Evolutionary conservation across 2,888 invertebrate genomes (phyloP).

Genomic region (Cataglyphis rosenhaueri): DNA sequence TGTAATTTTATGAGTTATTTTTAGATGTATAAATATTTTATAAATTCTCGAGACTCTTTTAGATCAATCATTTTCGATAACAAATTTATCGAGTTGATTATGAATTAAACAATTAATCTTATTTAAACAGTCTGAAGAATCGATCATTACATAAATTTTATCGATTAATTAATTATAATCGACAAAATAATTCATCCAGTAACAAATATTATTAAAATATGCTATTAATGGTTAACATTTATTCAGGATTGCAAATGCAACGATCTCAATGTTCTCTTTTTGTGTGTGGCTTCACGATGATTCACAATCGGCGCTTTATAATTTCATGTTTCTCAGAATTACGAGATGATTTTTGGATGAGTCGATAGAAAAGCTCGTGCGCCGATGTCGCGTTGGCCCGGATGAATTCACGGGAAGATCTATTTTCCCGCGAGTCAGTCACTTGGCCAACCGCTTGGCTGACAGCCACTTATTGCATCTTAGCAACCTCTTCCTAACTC

Average conservation of each 20-base stretch:
- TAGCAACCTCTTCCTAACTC: conserved; percentile 85
- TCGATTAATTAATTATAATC: not conserved
- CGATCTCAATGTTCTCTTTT: not conserved
- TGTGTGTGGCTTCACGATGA: not conserved
- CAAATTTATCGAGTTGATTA: not conserved
- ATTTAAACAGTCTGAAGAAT: not conserved
- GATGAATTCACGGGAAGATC: conserved; percentile 71
- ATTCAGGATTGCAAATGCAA: not conserved
- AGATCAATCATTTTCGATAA: not conserved
- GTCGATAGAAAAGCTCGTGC: conserved; percentile 29
- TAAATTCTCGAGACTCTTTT: not conserved
- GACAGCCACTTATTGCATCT: conserved; percentile 84
- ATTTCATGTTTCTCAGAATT: conserved; percentile 10
- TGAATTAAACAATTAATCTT: not conserved
- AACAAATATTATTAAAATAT: not conserved
- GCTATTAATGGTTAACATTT: not conserved
- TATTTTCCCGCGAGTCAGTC: conserved; percentile 82
- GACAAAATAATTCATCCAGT: not conserved
- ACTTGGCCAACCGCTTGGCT: conserved; percentile 83
- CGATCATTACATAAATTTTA: not conserved
- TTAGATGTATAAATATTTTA: not conserved
- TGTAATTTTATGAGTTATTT: not conserved
- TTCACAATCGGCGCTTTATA: not conserved
- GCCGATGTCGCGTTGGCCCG: conserved; percentile 43
- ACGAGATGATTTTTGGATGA: not conserved